Base-by-base conservation (phyloP, 2,113 vertebrate species). In the Chloroceryle aenea region DNA sequence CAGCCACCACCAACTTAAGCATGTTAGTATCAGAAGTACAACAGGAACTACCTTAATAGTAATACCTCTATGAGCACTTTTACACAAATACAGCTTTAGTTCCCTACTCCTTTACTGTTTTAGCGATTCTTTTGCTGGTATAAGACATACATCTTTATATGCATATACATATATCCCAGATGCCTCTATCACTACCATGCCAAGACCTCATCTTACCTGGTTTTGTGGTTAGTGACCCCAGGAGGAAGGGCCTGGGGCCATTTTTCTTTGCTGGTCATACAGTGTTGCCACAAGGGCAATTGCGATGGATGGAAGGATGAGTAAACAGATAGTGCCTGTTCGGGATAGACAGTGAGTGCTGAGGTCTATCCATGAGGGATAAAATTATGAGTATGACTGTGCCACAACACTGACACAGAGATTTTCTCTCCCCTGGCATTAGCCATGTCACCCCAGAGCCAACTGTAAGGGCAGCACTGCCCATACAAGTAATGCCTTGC, bases 101-200 rank as follows among this genome's bases (percentile, higher is more conserved):
- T 80, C 59, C 58, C 50, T 59, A 83, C 55, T 67, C 76, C 50
- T 88, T 45, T 23, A 16, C 52, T 59, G 6, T 64, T 64, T 68
- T 5, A 58, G 43, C 19, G 25, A 58, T 22, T 80, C 40, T 42
- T 89, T 66, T 53, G 53, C 15, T 80, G 42, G 29, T 36, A 64
- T 15, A 20, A 93, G 40, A 30, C 25, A 17, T 14, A 9, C 25
- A 67, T 36, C 58, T 72, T 59, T 32, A 42, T 17, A 50, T 23
- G 45, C 22, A 8, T 16, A 8, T 16, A 38, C 20, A 22, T 9
- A 29, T 52, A 53, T 27, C 36, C 26, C 61, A 75, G 38, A 40
- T 56, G 18, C 1, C 42, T 6, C 42, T 10, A 25, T 27, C 43
- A 22, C 73, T 38, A 16, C 0, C 0, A 58, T 47, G 85, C 23